These are phyloP conservation scores for Eolophus roseicapilla DNA, from an alignment of 2,113 vertebrate genomes.

Conservation along the genomic window DNA sequence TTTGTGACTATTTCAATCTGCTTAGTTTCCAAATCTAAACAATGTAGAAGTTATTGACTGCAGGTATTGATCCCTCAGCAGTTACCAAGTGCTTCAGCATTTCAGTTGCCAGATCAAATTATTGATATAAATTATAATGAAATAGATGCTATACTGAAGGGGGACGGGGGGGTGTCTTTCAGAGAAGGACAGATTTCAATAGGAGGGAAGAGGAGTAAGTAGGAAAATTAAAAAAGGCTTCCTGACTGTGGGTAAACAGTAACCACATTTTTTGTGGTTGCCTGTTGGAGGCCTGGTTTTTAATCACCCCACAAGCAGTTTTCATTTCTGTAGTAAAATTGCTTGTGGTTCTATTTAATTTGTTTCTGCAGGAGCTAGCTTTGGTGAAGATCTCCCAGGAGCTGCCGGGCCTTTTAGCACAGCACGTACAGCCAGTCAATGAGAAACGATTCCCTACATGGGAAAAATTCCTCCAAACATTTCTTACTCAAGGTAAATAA, in stretches of 20 bases:
- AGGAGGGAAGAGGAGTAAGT: conserved; percentile 44
- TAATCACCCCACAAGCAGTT: conserved; percentile 85
- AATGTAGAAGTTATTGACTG: conserved; percentile 16
- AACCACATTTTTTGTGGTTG: conserved; percentile 77
- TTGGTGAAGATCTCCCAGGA: conserved; percentile 86
- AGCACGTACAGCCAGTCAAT: conserved; percentile 83
- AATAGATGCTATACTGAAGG: not conserved
- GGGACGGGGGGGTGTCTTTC: not conserved
- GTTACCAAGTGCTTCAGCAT: conserved; percentile 48
- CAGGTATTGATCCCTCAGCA: conserved; percentile 42
- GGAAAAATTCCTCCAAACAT: conserved; percentile 87
- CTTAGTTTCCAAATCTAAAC: conserved; percentile 9
- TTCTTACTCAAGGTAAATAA: conserved; percentile 92
- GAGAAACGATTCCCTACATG: conserved; percentile 86
- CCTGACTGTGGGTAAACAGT: conserved; percentile 84
- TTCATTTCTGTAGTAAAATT: conserved; percentile 86
- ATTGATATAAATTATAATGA: conserved; percentile 45
- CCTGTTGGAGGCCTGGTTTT: conserved; percentile 84
- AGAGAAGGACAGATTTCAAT: not conserved
- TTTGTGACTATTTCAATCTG: conserved; percentile 7
- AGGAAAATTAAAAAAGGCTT: conserved; percentile 76
- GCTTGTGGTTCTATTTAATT: conserved; percentile 83
- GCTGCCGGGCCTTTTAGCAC: conserved; percentile 86
- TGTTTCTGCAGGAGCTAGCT: conserved; percentile 84
- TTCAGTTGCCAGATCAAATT: conserved; percentile 50